These are phyloP conservation scores for Spicauda simplicius DNA, from an alignment of 2,888 invertebrate genomes.

Conservation along the genomic window DNA sequence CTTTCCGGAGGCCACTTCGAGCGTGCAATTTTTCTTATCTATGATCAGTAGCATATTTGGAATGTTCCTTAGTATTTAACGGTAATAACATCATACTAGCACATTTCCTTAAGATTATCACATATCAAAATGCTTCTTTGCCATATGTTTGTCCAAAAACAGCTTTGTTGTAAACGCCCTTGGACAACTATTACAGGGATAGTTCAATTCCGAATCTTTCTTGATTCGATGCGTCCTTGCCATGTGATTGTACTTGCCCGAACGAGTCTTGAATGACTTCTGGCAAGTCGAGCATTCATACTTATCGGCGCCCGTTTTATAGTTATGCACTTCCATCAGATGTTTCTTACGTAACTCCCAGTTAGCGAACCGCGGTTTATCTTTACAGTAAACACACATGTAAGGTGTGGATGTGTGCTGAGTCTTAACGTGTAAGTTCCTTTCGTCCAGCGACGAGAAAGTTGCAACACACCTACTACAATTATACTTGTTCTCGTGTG, in stretches of 20 bases:
- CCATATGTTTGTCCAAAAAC: conserved; percentile 82
- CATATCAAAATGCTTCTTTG: conserved; percentile 78
- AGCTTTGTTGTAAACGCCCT: conserved; percentile 82
- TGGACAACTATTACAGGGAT: conserved; percentile 78
- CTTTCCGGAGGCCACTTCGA: too few species aligned
- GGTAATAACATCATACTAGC: background rate
- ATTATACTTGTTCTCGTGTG: conserved; percentile 75
- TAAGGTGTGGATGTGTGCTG: conserved; percentile 75
- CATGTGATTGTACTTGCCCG: conserved; percentile 79
- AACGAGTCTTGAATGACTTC: conserved; percentile 74
- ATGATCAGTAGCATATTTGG: background rate
- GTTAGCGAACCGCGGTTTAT: conserved; percentile 75
- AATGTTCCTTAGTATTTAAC: background rate
- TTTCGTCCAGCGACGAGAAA: conserved; percentile 69
- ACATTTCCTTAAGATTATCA: background rate
- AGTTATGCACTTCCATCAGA: conserved; percentile 74
- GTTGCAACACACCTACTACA: conserved; percentile 76
- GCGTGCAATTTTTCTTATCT: too few species aligned
- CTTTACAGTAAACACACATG: conserved; percentile 74
- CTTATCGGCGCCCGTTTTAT: conserved; percentile 71
- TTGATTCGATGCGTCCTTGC: conserved; percentile 71
- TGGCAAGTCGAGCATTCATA: conserved; percentile 75
- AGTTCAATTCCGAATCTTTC: conserved; percentile 74
- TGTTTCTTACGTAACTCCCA: conserved; percentile 77
- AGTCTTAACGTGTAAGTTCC: conserved; percentile 73